Evolutionary conservation across 92 coral and sea anemone species (phyloP).

Genomic region (Chrysogorgia sp.): DNA sequence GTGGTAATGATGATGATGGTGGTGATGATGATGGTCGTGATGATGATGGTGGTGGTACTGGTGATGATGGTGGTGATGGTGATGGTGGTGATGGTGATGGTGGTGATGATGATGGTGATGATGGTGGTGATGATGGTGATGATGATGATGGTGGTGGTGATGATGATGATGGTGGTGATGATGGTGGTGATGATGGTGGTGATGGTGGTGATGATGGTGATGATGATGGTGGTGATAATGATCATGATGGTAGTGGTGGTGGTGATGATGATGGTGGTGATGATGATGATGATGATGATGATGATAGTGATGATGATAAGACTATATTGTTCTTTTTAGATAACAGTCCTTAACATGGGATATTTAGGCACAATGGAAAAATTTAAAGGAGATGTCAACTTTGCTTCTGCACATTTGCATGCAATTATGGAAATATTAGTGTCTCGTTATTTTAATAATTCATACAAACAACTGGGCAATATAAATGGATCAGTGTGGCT

Average conservation of each 20-base stretch:
- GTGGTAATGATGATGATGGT: too few relatives aligned
- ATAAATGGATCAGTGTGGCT: constrained; percentile 24
- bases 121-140: too few relatives aligned
- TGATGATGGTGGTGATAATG: not conserved
- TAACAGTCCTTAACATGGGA: constrained; percentile 72
- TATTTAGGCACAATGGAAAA: constrained; percentile 71
- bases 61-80: not conserved
- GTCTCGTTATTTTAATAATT: constrained; percentile 21
- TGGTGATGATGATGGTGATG: too few relatives aligned
- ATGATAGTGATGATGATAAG: not conserved
- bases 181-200: not conserved
- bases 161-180: not conserved
- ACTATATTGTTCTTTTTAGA: constrained; percentile 42
- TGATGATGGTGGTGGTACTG: not conserved
- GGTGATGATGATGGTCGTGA: not conserved
- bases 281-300: not conserved
- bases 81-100: too few relatives aligned
- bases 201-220: not conserved
- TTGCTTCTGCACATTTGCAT: constrained; percentile 64
- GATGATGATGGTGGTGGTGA: too few relatives aligned
- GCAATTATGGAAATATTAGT: constrained; percentile 41
- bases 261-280: not conserved
- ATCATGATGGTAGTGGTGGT: not conserved
- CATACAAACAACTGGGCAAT: constrained; percentile 57
- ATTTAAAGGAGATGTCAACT: constrained; percentile 54